Evolutionary conservation across 2,113 vertebrate species (phyloP), one percentile per base, ranked within the genome.

Genomic region (Anseranas semipalmata): DNA sequence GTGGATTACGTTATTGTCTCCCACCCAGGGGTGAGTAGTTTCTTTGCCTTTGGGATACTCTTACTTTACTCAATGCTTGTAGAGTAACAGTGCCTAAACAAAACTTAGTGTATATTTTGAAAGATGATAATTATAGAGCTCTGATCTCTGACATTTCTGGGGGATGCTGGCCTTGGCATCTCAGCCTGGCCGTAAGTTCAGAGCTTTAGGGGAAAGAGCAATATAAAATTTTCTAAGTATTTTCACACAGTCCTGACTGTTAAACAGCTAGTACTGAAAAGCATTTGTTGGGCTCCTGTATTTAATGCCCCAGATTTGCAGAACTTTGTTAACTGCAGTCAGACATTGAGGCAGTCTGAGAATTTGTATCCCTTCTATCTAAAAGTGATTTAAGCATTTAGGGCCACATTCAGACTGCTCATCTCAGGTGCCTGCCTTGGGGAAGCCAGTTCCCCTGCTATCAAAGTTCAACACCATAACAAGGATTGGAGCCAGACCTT

Each of bases 1-100:
- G 1, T 3, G 30, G 65, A 24, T 19, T 37, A 4, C 9, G 15
- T 8, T 16, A 2, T 0, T 48, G 30, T 11, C 46, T 22, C 41
- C 60, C 71, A 41, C 41, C 33, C 6, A 1, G 24, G n/a, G 28
- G 39, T 0, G 6, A 19, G 45, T 2, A 41, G 10, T 7, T 85
- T 50, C 78, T 71, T 66, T 72, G 72, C 27, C 65, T 80, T 48
- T 41, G 7, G 30, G 60, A 35, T n/a, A 14, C 37, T 62, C 2
- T 0, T 39, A 18, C 70, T 65, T 71, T 50, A 32, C 45, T 41
- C 53, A 50, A 27, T 8, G 5, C 1, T 4, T 15, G 18, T 0
- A 37, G 37, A 22, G 13, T 46, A 45, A 3, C 1, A 4, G 41
- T 12, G 53, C 30, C 75, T 60, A 37, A 80, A 71, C 12, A 35